A percentile compares a stretch with the other conserved stretches of the same genome.
These are phyloP conservation scores for Poecilobothrus nobilitatus DNA, from an alignment of 2,888 invertebrate genomes.

Conservation along the genomic window DNA sequence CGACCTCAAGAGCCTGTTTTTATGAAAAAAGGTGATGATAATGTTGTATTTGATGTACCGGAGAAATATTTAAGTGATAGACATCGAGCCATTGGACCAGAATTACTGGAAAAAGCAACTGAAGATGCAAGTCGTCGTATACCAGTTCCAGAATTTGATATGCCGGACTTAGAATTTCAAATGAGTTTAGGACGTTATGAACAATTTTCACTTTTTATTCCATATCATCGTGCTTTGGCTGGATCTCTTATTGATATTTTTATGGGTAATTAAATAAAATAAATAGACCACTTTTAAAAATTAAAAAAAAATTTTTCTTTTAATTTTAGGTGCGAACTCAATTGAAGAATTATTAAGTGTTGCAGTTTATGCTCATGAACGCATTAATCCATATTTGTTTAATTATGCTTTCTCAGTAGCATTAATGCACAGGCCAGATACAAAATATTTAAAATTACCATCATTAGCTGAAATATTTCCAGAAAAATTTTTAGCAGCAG, in stretches of 20 bases:
- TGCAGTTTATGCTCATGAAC: conserved; percentile 42
- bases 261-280: conserved; percentile 36
- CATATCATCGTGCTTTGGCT: conserved; percentile 58
- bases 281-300: background rate
- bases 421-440: conserved; percentile 48
- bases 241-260: conserved; percentile 59
- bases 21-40: conserved; percentile 61
- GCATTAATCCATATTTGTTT: conserved; percentile 65
- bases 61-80: conserved; percentile 51
- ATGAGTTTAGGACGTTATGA: conserved; percentile 55
- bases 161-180: conserved; percentile 56
- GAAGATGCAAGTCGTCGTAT: conserved; percentile 46
- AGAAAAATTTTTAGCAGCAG: conserved; percentile 65
- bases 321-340: conserved; percentile 37
- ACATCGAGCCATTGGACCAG: conserved; percentile 45
- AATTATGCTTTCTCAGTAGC: conserved; percentile 66
- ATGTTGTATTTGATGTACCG: conserved; percentile 55
- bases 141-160: conserved; percentile 51
- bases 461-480: conserved; percentile 66
- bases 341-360: conserved; percentile 7
- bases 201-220: conserved; percentile 64
- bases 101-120: conserved; percentile 53
- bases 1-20: conserved; percentile 69
- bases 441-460: conserved; percentile 50
- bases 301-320: conserved; percentile 16